Evolutionary conservation across 2,888 invertebrate genomes (phyloP), one percentile per base, ranked within the genome.

Genomic region (Drosophila kanekoi): DNA sequence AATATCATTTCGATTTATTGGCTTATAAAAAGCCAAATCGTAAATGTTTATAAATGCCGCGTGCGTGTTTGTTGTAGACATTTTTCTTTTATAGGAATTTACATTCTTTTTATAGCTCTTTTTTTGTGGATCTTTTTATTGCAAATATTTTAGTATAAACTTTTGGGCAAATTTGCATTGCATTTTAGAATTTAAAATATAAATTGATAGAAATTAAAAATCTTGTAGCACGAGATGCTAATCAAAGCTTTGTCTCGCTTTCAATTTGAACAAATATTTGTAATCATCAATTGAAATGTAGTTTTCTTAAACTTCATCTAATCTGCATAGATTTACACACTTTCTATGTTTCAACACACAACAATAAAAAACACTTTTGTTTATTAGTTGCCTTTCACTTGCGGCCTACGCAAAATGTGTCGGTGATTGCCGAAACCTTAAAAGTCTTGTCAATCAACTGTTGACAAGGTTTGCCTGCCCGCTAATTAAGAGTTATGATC

Each of bases 401-500:
- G 43, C 48, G 62, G 69, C 81, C 81, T 76, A 81, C 89, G 89
- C 87, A 67, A 58, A 65, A 70, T 47, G 49, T 76, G 69, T 76
- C 58, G 74, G 53, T 72, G 74, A 84, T 82, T 77, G 89, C 70
- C 72, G 70, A 64, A 74, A 60, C 75, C 74, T 60, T 89, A 76
- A 89, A 74, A 89, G 83, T 78, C 86, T 86, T 89, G 89, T 86
- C 89, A 89, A 80, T 86, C 89, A 88, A 77, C 87, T 71, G 86
- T 81, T 89, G 84, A 87, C 89, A 84, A 82, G 89, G 85, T 87
- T 87, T 69, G 60, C 70, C 54, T 65, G 72, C 67, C 69, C 38
- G 78, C 83, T 86, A 86, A 86, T 86, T 86, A 89, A 88, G 87
- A 89, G 87, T 89, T 89, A 88, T 86, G 86, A 88, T 86, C 89